Percentiles rank a stretch among this genome's conserved stretches.
Evolutionary conservation across 2,113 vertebrate species (phyloP).

Genomic region (Dromiciops gliroides): DNA sequence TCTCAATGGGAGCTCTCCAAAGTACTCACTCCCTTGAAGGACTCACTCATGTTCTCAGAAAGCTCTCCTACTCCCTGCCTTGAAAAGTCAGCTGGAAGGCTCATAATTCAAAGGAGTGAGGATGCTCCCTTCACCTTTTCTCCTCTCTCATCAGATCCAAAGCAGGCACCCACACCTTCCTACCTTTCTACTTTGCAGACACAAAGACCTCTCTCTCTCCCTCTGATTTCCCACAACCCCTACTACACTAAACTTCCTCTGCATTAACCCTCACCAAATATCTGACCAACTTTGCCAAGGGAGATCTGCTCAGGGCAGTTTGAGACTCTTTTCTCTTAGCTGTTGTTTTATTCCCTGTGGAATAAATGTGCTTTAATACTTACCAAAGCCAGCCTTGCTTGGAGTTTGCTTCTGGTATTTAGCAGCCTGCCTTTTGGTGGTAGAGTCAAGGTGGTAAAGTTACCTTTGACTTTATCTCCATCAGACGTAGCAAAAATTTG

Average conservation of each 20-base stretch:
- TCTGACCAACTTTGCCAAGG: not conserved
- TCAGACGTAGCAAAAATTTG: not conserved
- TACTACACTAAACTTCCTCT: not conserved
- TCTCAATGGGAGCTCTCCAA: not conserved
- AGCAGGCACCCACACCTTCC: not conserved
- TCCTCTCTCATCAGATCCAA: not conserved
- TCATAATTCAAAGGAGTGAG: not conserved
- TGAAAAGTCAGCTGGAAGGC: not conserved
- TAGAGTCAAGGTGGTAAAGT: not conserved
- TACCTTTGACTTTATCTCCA: not conserved
- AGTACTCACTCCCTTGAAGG: not conserved
- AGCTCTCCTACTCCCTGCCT: not conserved
- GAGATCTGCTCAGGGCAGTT: not conserved
- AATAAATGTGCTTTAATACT: not conserved
- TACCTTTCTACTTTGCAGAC: not conserved
- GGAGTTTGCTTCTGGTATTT: no score
- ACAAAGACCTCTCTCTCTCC: not conserved
- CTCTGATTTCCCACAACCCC: not conserved
- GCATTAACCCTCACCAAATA: not conserved
- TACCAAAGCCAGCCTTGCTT: not conserved
- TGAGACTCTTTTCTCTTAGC: not conserved
- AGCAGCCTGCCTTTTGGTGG: not conserved
- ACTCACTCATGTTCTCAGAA: not conserved
- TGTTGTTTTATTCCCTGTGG: not conserved
- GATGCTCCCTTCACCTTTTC: not conserved